A percentile compares a stretch with the other conserved stretches of the same genome.
Conservation (phyloP, 2,797 vertebrate species). For the Gymnopithys bicolor region DNA sequence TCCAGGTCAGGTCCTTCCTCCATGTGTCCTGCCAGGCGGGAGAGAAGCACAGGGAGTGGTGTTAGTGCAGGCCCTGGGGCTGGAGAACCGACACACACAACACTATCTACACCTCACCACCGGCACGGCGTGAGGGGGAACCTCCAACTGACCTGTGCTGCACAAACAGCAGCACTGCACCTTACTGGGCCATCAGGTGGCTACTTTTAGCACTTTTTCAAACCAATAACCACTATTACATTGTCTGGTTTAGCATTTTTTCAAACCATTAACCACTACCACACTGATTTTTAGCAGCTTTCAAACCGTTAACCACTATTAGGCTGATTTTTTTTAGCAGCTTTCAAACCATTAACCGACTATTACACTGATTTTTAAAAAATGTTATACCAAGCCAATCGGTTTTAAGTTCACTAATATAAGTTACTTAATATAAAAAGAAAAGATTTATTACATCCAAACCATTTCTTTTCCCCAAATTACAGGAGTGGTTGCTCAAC, state of each 20-base stretch:
- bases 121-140: not conserved
- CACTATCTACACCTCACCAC: constrained; percentile 71
- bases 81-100: constrained; percentile 78
- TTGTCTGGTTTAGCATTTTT: not conserved
- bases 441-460: constrained; percentile 42
- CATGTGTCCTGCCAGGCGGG: constrained; percentile 88
- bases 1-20: constrained; percentile 90
- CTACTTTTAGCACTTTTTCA: constrained; percentile 49
- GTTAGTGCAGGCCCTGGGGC: constrained; percentile 76
- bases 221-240: constrained; percentile 23
- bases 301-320: constrained; percentile 73
- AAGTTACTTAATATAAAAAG: constrained; percentile 57
- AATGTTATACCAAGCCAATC: constrained; percentile 74
- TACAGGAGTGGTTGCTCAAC: constrained; percentile 79
- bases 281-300: constrained; percentile 52
- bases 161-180: constrained; percentile 71
- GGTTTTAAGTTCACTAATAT: constrained; percentile 55
- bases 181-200: constrained; percentile 49
- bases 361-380: constrained; percentile 38
- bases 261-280: constrained; percentile 10
- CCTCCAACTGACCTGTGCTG: constrained; percentile 53
- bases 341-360: constrained; percentile 73
- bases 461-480: constrained; percentile 78
- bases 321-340: constrained; percentile 52
- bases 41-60: constrained; percentile 70